Percentiles rank a stretch among this genome's conserved stretches.
These are phyloP conservation scores for Leptinotarsa peninsularis DNA, from an alignment of 2,888 invertebrate species.

Conservation along the genomic window DNA sequence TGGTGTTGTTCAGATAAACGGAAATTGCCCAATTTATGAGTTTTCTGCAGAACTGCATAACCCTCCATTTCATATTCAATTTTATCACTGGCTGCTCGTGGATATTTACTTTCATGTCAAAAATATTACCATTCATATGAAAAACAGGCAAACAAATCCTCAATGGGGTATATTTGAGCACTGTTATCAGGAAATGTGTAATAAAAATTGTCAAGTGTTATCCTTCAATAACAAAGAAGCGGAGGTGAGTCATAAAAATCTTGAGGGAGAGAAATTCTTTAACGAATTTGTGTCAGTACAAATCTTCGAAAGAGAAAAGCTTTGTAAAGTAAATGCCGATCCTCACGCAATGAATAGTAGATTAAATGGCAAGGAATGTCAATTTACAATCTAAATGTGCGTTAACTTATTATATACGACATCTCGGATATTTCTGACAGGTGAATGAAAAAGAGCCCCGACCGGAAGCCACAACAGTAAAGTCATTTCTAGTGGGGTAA, in stretches of 20 bases:
- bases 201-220: conserved; percentile 8
- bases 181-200: conserved; percentile 5
- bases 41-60: too few relatives aligned
- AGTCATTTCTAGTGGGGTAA: conserved; percentile 55
- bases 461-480: conserved; percentile 58
- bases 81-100: too few relatives aligned
- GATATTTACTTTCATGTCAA: too few relatives aligned
- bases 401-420: conserved; percentile 36
- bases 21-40: too few relatives aligned
- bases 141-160: background rate
- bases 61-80: too few relatives aligned
- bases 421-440: conserved; percentile 39
- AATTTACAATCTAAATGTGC: conserved; percentile 6
- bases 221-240: conserved; percentile 24
- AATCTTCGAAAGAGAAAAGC: conserved; percentile 2
- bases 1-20: too few relatives aligned
- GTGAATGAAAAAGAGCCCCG: conserved; percentile 42
- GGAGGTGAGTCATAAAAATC: conserved; percentile 29
- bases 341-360: conserved; percentile 13
- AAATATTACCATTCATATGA: background rate
- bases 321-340: conserved; percentile 3
- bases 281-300: conserved; percentile 16
- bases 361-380: conserved; percentile 7
- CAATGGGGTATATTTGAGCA: conserved; percentile 1
- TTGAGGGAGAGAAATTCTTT: conserved; percentile 1